Percentiles rank a stretch among this genome's conserved stretches.
These are phyloP conservation scores for Drosophila nannoptera DNA, from an alignment of 1,140 invertebrate genomes.

Conservation along the genomic window DNA sequence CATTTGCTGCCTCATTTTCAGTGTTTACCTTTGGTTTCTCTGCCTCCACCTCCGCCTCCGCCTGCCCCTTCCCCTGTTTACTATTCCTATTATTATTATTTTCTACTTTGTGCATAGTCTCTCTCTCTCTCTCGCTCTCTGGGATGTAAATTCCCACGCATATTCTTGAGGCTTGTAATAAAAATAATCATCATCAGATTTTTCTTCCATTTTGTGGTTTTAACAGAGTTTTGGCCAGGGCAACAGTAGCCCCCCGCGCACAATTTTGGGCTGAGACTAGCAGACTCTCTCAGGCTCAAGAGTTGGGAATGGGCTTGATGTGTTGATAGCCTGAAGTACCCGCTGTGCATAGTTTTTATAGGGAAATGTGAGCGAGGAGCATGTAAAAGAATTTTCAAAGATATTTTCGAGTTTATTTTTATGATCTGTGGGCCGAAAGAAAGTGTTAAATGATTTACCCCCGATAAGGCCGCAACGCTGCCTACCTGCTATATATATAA, in stretches of 20 bases:
- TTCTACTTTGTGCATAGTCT: slow-evolving; percentile 33
- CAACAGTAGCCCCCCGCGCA: slow-evolving; percentile 35
- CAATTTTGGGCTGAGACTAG: slow-evolving; percentile 7
- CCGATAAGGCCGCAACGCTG: slow-evolving; percentile 49
- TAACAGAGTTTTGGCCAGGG: slow-evolving; percentile 15
- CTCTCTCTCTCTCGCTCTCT: too few relatives aligned
- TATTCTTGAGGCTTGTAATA: slow-evolving; percentile 51
- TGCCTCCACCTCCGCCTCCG: background rate
- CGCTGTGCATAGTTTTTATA: slow-evolving; percentile 24
- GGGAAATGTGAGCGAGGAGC: slow-evolving; percentile 14
- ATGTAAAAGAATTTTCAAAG: slow-evolving; percentile 12
- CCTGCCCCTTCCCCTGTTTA: slow-evolving; percentile 5
- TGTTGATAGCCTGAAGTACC: slow-evolving; percentile 44
- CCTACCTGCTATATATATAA: slow-evolving; percentile 17
- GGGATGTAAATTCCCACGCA: slow-evolving; percentile 66
- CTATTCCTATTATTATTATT: slow-evolving; percentile 39
- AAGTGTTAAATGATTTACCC: slow-evolving; percentile 31
- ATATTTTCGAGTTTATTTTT: slow-evolving; percentile 32
- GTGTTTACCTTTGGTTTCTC: slow-evolving; percentile 35
- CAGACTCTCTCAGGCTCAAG: too few relatives aligned
- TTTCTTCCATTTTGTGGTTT: slow-evolving; percentile 43
- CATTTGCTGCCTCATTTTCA: slow-evolving; percentile 50
- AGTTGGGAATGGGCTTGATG: slow-evolving; percentile 19
- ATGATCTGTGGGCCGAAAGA: slow-evolving; percentile 30
- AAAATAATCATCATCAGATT: slow-evolving; percentile 48